phyloP scores from a whole-genome alignment of 2,888 invertebrate species.

The Leptopterna dolabrata region DNA sequence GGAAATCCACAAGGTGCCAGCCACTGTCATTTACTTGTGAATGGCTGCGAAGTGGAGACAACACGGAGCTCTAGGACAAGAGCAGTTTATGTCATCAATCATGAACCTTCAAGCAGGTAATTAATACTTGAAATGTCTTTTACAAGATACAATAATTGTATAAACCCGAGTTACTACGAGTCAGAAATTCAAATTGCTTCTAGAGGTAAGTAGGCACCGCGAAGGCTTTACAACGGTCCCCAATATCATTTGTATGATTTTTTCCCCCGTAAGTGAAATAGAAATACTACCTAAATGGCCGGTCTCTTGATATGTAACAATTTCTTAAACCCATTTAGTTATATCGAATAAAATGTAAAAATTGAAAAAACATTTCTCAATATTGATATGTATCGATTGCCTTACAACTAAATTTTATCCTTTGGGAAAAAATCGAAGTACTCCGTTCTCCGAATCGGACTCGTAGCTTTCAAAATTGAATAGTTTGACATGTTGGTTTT shows the following conservation, averaged over 20 bases:
- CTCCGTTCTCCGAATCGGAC: background rate
- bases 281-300: slow-evolving; percentile 56
- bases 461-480: background rate
- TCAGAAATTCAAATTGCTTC: no score
- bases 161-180: no score
- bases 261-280: background rate
- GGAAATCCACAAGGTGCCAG: no score
- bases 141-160: no score
- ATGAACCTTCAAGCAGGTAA: no score
- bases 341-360: background rate
- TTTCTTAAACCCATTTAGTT: background rate
- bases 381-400: slow-evolving; percentile 6
- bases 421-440: background rate
- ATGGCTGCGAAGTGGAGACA: no score
- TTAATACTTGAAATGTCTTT: no score
- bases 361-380: background rate
- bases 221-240: background rate
- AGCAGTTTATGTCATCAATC: no score
- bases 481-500: background rate
- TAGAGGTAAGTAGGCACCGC: no score
- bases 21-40: no score
- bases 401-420: slow-evolving; percentile 18
- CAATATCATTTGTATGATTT: background rate
- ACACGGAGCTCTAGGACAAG: no score
- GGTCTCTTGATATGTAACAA: slow-evolving; percentile 58